Evolutionary conservation across 2,113 vertebrate species (phyloP).

Genomic region (Dunckerocampus dactyliophorus): DNA sequence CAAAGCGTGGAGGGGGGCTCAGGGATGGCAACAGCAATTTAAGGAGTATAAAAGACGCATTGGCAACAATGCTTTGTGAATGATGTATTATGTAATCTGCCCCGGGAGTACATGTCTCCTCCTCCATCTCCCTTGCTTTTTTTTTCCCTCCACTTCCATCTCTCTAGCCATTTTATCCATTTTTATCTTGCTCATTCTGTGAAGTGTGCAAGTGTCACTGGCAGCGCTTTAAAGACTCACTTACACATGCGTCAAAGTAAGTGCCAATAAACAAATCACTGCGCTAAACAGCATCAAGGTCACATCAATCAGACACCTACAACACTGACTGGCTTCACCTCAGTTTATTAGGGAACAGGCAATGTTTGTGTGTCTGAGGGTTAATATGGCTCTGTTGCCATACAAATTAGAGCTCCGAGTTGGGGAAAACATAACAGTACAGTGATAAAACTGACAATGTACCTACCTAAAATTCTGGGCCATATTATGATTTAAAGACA

Average conservation of each 20-base stretch:
- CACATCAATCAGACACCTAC: slow-evolving; percentile 74
- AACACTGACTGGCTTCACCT: slow-evolving; percentile 68
- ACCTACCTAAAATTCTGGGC: background rate
- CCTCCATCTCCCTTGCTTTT: slow-evolving; percentile 59
- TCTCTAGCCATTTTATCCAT: slow-evolving; percentile 48
- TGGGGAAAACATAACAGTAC: background rate
- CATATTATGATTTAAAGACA: background rate
- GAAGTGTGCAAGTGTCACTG: slow-evolving; percentile 15
- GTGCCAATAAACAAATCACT: slow-evolving; percentile 76
- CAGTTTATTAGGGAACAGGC: slow-evolving; percentile 65
- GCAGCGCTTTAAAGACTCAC: slow-evolving; percentile 65
- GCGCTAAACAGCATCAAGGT: slow-evolving; percentile 73
- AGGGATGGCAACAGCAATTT: slow-evolving; percentile 69
- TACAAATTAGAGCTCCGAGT: background rate
- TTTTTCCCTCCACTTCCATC: slow-evolving; percentile 56
- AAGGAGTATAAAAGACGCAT: slow-evolving; percentile 71
- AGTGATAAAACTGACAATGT: background rate
- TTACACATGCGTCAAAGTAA: slow-evolving; percentile 75
- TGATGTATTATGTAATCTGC: slow-evolving; percentile 74
- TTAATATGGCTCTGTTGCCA: background rate
- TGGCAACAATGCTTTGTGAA: slow-evolving; percentile 69
- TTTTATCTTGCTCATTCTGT: slow-evolving; percentile 41
- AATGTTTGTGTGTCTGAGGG: slow-evolving; percentile 17
- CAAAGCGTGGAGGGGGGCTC: slow-evolving; percentile 62
- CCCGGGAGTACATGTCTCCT: slow-evolving; percentile 63